Evolutionary conservation across 1,140 invertebrate genomes (phyloP).

Genomic region (Melanaphis sacchari): DNA sequence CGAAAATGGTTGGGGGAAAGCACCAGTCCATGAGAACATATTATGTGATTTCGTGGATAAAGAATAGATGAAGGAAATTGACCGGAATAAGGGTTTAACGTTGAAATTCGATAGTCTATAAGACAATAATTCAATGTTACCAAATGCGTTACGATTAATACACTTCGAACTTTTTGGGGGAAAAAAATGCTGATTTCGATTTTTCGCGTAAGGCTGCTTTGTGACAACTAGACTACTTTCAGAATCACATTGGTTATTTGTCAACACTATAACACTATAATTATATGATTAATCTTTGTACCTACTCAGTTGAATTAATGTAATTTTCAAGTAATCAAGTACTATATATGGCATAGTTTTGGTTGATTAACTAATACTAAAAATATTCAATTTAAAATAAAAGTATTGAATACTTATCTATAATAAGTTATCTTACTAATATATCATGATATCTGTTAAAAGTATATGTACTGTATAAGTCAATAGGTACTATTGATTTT

Average conservation of each 20-base stretch:
- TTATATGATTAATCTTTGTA: conserved; percentile 10
- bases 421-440: no score
- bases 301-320: not conserved
- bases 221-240: conserved; percentile 12
- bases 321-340: not conserved
- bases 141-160: conserved; percentile 52
- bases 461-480: no score
- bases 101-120: conserved; percentile 27
- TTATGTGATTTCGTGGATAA: conserved; percentile 18
- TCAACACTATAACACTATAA: conserved; percentile 19
- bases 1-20: not conserved
- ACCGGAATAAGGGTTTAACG: conserved; percentile 28
- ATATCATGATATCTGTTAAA: no score
- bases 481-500: not conserved
- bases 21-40: not conserved
- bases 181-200: conserved; percentile 50
- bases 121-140: conserved; percentile 51
- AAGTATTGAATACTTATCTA: no score
- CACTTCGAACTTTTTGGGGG: conserved; percentile 43
- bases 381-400: no score
- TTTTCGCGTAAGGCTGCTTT: not conserved
- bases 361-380: no score
- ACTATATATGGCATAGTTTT: not conserved
- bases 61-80: conserved; percentile 35
- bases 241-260: not conserved